Evolutionary conservation across 2,797 vertebrate species (phyloP).

Genomic region (Esox masquinongy): DNA sequence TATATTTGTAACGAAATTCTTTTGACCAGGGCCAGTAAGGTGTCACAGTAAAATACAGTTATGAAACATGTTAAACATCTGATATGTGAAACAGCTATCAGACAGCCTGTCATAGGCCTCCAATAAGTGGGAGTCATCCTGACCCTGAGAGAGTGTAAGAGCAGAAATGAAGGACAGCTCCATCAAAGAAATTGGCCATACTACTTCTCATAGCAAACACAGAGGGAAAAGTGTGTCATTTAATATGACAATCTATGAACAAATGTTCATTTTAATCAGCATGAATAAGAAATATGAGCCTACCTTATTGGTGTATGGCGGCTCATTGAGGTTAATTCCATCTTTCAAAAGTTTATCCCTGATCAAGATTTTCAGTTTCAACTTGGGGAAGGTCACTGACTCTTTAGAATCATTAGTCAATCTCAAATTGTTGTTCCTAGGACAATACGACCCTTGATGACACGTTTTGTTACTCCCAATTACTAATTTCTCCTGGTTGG

Average conservation of each 20-base stretch:
- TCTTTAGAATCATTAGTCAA: slow-evolving; percentile 69
- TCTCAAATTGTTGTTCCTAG: slow-evolving; percentile 62
- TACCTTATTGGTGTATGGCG: slow-evolving; percentile 92
- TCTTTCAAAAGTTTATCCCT: slow-evolving; percentile 92
- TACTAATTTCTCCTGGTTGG: slow-evolving; percentile 15
- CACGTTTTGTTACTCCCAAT: slow-evolving; percentile 51
- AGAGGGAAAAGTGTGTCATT: slow-evolving; percentile 39
- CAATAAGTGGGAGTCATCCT: slow-evolving; percentile 5
- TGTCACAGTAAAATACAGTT: too few species aligned
- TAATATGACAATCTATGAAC: slow-evolving; percentile 28
- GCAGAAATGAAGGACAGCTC: slow-evolving; percentile 21
- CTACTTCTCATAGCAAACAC: slow-evolving; percentile 35
- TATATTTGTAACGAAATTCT: too few species aligned
- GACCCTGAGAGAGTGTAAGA: not conserved
- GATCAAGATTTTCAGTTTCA: slow-evolving; percentile 94
- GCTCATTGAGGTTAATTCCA: slow-evolving; percentile 88
- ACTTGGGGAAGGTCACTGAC: slow-evolving; percentile 83
- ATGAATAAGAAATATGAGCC: slow-evolving; percentile 36
- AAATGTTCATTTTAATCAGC: slow-evolving; percentile 6
- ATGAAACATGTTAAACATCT: too few species aligned
- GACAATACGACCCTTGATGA: slow-evolving; percentile 63
- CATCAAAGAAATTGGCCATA: slow-evolving; percentile 57
- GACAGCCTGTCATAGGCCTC: slow-evolving; percentile 15
- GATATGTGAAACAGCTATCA: not conserved
- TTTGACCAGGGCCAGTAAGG: too few species aligned